Evolutionary conservation across 2,797 vertebrate species (phyloP), one percentile per base, ranked within the genome.

Genomic region (Liasis olivaceus): DNA sequence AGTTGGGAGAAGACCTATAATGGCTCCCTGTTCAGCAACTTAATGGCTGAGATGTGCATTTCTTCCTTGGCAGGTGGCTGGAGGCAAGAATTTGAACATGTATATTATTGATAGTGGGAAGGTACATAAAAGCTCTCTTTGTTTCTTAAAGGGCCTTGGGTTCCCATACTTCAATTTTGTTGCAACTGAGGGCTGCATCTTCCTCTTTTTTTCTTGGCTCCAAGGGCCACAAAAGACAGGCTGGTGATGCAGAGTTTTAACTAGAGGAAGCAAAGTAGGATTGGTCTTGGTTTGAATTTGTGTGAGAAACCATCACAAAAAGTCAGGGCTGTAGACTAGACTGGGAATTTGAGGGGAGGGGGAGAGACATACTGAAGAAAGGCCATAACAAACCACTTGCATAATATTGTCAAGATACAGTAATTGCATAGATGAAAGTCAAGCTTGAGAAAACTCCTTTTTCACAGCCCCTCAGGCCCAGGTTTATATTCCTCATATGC

Each of bases 1-100:
- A 17, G 11, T 66, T 66, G 28, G 62, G 63, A 84, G 36, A 81
- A 81, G 42, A 81, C 36, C 36, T 81, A 47, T 81, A 56, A 36
- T 63, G 59, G 77, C 17, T 36, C 54, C 54, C 85, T 86, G 62
- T 56, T n/a, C n/a, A 89, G 54, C 20, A 14, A 3, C n/a, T 89
- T 66, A 54, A 90, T 28, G 13, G 69, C n/a, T 47, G 14, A 59
- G 58, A 36, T 81, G 17, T 1, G 91, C 56, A 0, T 14, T 94
- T 93, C 90, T 93, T 94, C 88, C 95, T 81, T 81, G 72, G 72
- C 72, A 81, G 72, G 72, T 87, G 91, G 72, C 62, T n/a, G 31
- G 85, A 87, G 58, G 85, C 56, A 60, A 20, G n/a, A 36, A 59
- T 87, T 11, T 22, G 20, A 47, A 47, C 72, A 81, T 81, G 72